Evolutionary conservation across 2,113 vertebrate species (phyloP).

Genomic region (Ovibos moschatus): DNA sequence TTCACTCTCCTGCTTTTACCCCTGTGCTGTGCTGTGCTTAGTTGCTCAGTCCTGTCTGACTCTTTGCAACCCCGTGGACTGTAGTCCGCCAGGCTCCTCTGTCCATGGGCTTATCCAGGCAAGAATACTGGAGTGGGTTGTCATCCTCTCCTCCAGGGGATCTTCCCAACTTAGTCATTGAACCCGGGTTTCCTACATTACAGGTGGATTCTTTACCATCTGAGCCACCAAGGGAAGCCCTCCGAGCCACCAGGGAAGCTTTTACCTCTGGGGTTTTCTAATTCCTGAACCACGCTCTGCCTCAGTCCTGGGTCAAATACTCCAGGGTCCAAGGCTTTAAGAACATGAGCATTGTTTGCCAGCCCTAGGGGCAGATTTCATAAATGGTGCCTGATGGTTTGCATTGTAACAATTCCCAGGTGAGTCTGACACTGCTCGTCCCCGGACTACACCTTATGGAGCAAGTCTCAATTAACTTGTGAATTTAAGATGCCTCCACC

Average conservation of each 20-base stretch:
- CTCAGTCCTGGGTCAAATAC: background rate
- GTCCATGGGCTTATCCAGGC: background rate
- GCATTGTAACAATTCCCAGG: background rate
- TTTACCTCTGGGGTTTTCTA: background rate
- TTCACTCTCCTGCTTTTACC: background rate
- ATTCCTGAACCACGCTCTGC: background rate
- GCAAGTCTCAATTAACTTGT: background rate
- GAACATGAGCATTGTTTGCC: background rate
- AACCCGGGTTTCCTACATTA: background rate
- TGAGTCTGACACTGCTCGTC: background rate
- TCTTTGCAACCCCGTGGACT: background rate
- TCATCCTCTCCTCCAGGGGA: background rate
- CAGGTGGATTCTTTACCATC: background rate
- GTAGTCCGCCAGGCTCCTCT: fast-evolving
- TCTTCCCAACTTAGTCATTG: background rate
- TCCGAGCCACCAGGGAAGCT: background rate
- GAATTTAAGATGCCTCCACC: background rate
- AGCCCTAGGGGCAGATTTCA: background rate
- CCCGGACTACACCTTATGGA: too few relatives aligned
- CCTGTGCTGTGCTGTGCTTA: background rate
- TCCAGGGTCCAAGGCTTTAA: too few relatives aligned
- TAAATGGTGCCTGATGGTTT: background rate
- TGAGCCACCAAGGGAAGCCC: background rate
- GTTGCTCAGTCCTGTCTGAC: background rate
- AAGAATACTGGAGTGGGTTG: background rate